Evolutionary conservation across 2,888 invertebrate species (phyloP).

Genomic region (Sthenelais limicola): DNA sequence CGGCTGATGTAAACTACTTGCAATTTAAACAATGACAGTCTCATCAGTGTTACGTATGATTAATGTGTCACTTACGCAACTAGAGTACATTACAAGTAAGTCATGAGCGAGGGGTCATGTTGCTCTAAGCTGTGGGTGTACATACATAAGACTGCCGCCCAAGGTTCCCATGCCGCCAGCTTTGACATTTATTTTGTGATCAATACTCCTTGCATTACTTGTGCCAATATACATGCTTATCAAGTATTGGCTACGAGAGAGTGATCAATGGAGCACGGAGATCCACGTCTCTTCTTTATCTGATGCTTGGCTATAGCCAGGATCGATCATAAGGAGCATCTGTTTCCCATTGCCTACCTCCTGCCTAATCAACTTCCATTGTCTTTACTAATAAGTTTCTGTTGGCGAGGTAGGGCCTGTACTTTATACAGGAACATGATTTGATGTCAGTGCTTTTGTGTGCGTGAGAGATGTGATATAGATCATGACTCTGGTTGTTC

Average conservation of each 20-base stretch:
- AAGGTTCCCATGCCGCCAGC: not conserved
- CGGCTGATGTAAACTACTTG: too few species aligned
- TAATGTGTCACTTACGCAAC: too few species aligned
- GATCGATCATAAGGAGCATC: not conserved
- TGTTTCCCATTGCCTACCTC: not conserved
- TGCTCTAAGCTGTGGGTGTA: constrained; percentile 13
- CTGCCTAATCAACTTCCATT: not conserved
- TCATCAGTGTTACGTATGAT: too few species aligned
- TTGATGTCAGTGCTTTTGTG: not conserved
- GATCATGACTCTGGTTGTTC: too few species aligned
- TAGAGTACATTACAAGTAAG: too few species aligned
- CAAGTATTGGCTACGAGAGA: too few species aligned
- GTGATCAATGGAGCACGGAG: too few species aligned
- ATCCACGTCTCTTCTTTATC: too few species aligned
- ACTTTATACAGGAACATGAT: not conserved
- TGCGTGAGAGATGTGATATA: not conserved
- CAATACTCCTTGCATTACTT: constrained; percentile 20
- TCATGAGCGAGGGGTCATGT: too few species aligned
- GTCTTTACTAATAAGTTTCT: not conserved
- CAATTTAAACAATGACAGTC: too few species aligned
- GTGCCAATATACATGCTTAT: constrained; percentile 30
- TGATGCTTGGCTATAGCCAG: too few species aligned
- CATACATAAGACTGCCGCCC: not conserved
- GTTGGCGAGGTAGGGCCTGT: too few species aligned
- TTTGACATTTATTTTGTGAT: constrained; percentile 26